Evolutionary conservation across 2,113 vertebrate genomes (phyloP).

Genomic region (Cyanoramphus novaezelandiae): DNA sequence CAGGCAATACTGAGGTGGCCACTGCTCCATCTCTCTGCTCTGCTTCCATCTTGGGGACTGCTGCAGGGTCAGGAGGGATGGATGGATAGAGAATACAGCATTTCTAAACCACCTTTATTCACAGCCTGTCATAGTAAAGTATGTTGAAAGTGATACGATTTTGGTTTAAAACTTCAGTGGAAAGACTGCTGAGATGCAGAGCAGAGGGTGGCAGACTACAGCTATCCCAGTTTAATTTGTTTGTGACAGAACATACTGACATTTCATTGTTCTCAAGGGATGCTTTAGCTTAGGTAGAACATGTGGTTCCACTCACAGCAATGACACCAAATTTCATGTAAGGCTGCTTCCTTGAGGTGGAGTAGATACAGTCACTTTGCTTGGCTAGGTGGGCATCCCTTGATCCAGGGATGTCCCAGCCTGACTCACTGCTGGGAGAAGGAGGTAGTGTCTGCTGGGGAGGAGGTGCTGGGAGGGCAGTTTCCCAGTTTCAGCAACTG

Average conservation of each 20-base stretch:
- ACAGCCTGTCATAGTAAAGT: background rate
- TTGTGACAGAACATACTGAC: background rate
- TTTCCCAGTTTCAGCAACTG: background rate
- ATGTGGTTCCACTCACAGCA: background rate
- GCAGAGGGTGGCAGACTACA: background rate
- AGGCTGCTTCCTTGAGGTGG: background rate
- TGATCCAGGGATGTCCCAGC: background rate
- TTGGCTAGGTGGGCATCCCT: background rate
- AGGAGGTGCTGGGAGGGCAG: background rate
- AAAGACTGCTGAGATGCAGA: background rate
- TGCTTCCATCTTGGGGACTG: accelerated
- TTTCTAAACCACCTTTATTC: background rate
- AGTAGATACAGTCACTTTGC: background rate
- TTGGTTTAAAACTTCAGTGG: background rate
- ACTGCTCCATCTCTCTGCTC: background rate
- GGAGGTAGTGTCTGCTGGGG: background rate
- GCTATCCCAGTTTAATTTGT: background rate
- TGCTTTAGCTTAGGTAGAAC: background rate
- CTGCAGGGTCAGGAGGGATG: background rate
- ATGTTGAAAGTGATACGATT: background rate
- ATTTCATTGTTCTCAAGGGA: background rate
- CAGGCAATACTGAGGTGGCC: background rate
- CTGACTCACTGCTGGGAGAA: background rate
- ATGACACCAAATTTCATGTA: background rate
- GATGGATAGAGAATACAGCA: background rate